A percentile compares a stretch with the other conserved stretches of the same genome.
Evolutionary conservation across 2,113 vertebrate species (phyloP).

Genomic region (Zosterops japonicus): DNA sequence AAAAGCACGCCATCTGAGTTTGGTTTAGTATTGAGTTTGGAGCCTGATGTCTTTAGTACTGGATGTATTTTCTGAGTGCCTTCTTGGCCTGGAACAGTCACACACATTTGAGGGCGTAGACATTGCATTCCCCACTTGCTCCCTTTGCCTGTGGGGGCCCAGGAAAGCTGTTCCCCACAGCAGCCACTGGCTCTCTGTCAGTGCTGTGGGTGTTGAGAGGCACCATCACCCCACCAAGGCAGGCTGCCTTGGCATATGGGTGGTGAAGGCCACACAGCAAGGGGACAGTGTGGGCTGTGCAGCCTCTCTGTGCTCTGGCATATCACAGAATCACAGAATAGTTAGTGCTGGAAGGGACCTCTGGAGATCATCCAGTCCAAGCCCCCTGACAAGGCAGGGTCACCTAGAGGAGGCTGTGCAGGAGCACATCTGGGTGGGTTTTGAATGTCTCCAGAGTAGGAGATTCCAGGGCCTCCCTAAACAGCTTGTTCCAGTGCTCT

Average conservation of each 20-base stretch:
- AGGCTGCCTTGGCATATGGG: fast-evolving
- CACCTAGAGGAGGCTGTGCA: background rate
- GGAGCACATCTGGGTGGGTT: background rate
- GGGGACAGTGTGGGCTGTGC: fast-evolving
- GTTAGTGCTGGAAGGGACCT: background rate
- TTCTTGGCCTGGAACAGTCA: background rate
- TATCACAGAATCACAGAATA: background rate
- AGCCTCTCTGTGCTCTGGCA: too few relatives aligned
- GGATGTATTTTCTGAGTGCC: background rate
- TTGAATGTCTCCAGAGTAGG: background rate
- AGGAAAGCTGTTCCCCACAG: fast-evolving
- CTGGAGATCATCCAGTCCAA: background rate
- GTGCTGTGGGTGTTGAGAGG: background rate
- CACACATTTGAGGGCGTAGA: fast-evolving
- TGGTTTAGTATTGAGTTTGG: background rate
- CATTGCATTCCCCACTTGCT: background rate
- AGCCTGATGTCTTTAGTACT: background rate
- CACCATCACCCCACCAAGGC: fast-evolving
- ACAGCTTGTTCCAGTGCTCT: background rate
- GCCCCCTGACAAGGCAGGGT: background rate
- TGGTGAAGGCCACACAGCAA: fast-evolving
- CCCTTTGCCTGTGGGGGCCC: fast-evolving
- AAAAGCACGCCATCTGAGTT: background rate
- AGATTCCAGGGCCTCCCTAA: background rate
- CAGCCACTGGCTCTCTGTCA: fast-evolving